These are phyloP conservation scores for Delphinus delphis DNA, from an alignment of 2,113 vertebrate species.

Conservation along the genomic window DNA sequence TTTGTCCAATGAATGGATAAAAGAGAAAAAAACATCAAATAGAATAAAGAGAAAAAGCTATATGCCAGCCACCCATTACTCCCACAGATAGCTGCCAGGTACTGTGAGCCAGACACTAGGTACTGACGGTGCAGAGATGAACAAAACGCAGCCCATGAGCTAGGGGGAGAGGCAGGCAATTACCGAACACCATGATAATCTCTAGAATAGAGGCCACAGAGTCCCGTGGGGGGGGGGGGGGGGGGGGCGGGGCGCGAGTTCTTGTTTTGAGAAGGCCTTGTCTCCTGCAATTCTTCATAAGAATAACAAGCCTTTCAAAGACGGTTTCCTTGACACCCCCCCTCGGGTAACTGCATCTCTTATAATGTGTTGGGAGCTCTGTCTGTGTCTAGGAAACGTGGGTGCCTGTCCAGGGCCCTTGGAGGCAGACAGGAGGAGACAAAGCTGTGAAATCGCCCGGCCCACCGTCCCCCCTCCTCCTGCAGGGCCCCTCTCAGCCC, in stretches of 20 bases:
- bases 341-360: not conserved
- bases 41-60: slow-evolving; percentile 4
- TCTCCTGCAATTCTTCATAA: not conserved
- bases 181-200: not conserved
- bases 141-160: not conserved
- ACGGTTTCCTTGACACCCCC: not conserved
- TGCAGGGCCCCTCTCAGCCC: not conserved
- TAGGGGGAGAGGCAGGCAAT: not conserved
- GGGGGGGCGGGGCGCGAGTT: not conserved
- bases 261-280: not conserved
- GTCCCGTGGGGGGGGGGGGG: not conserved
- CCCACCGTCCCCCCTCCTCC: not conserved
- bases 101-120: not conserved
- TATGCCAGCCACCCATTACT: not conserved
- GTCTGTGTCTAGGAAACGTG: not conserved
- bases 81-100: not conserved
- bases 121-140: not conserved
- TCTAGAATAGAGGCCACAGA: not conserved
- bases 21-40: not conserved
- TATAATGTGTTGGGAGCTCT: not conserved
- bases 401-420: accelerated
- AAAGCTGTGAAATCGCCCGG: not conserved
- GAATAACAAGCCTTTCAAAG: slow-evolving; percentile 31
- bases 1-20: not conserved
- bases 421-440: not conserved